These are phyloP conservation scores for Castor canadensis DNA, from an alignment of 2,113 vertebrate genomes.

Conservation along the genomic window DNA sequence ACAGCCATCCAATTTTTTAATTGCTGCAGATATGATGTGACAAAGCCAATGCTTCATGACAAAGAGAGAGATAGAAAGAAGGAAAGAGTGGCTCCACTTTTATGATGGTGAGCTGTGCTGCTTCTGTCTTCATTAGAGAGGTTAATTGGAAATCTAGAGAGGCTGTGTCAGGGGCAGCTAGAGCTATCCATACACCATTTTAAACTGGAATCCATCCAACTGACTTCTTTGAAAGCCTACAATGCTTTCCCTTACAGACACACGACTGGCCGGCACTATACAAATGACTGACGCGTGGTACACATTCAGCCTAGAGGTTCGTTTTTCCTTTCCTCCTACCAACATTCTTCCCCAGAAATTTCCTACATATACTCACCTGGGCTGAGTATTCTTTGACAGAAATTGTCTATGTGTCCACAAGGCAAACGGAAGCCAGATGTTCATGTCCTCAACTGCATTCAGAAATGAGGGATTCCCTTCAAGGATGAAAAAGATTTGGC, in stretches of 20 bases:
- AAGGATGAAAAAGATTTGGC: background rate
- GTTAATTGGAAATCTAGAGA: constrained; percentile 46
- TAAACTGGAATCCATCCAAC: constrained; percentile 27
- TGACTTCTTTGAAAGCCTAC: constrained; percentile 30
- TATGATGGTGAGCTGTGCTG: background rate
- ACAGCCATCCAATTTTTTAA: background rate
- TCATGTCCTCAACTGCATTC: background rate
- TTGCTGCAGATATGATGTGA: background rate
- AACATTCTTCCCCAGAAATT: background rate
- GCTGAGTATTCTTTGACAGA: background rate
- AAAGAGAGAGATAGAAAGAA: background rate
- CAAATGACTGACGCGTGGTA: background rate
- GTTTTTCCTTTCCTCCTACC: background rate
- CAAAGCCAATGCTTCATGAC: background rate
- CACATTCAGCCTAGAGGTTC: background rate
- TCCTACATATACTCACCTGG: background rate
- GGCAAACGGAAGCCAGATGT: background rate
- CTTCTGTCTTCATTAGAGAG: constrained; percentile 56
- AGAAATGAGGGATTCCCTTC: background rate
- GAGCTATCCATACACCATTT: constrained; percentile 11
- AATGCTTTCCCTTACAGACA: background rate
- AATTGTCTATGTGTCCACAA: background rate
- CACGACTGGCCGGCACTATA: background rate
- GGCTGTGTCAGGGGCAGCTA: background rate
- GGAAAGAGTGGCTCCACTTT: constrained; percentile 23